Evolutionary conservation across 2,797 vertebrate species (phyloP), one percentile per base, ranked within the genome.

Genomic region (Paratrypauchen microcephalus): DNA sequence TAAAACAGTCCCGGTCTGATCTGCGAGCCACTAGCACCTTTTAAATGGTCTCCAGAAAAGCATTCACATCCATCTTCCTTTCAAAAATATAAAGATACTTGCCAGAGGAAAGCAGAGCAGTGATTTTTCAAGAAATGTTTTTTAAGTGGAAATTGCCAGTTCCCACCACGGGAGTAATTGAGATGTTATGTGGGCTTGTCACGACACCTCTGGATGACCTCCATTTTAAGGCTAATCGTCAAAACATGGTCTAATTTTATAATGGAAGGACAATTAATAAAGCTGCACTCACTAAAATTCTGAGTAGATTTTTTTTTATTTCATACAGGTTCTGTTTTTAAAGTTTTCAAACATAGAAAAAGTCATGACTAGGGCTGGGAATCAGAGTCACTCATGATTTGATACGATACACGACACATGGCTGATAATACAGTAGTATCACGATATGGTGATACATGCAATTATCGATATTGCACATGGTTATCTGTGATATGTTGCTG

Each of bases 1-100:
- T 88, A 69, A 47, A 45, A 57, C 50, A 65, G 73, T 72, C 61
- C 61, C 23, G 79, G 64, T 32, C 72, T 68, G 70, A 66, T 59
- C 48, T 62, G 21, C 36, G 73, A 64, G 68, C 75, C 47, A 69
- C 73, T 64, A 36, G 78, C 73, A 61, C 71, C 11, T 75, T 56
- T 78, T 74, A 55, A 73, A 67, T 7, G 63, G 32, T 26, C 23
- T 50, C 59, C 41, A 32, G 36, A 55, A 72, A 80, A 60, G 71
- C 3, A 26, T 30, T 61, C 39, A 5, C 63, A 69, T 76, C 67
- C 59, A 45, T 71, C 71, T 83, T 79, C 58, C 5, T 75, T 74
- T 79, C n/a, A 58, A 80, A 63, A 72, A 77, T 36, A 52, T 2
- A 0, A 73, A 73, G 13, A 54, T 61, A 63, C 23, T 30, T 5